Evolutionary conservation across 2,797 vertebrate genomes (phyloP).

Genomic region (Rhabdophis nuchalis): DNA sequence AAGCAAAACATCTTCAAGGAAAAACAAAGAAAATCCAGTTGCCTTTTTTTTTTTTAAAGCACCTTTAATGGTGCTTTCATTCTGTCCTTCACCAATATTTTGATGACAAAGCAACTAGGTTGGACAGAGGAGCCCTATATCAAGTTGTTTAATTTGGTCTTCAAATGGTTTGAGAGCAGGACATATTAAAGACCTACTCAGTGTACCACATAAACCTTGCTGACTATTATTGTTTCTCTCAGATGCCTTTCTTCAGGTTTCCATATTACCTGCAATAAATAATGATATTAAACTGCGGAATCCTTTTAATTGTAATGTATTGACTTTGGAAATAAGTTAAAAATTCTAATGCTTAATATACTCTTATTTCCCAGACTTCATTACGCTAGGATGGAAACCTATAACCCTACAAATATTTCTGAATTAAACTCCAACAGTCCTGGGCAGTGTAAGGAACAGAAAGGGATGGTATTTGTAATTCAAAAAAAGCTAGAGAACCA

Average conservation of each 20-base stretch:
- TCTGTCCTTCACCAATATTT: background rate
- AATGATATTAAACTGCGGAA: background rate
- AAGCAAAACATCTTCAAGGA: background rate
- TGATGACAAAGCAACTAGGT: background rate
- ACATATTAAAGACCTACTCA: background rate
- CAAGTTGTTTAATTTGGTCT: background rate
- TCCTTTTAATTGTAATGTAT: background rate
- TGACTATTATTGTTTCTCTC: background rate
- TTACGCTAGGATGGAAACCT: background rate
- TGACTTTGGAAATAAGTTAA: background rate
- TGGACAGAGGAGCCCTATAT: background rate
- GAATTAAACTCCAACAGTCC: background rate
- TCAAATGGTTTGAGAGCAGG: background rate
- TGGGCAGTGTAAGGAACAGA: background rate
- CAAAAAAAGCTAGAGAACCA: background rate
- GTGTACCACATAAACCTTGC: background rate
- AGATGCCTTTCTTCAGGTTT: background rate
- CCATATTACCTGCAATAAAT: background rate
- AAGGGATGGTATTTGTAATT: background rate
- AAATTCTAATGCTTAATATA: background rate
- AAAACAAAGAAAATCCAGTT: background rate
- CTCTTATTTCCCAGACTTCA: background rate
- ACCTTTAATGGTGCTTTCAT: background rate
- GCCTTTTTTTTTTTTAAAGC: background rate
- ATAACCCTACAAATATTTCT: background rate